phyloP scores from a whole-genome alignment of 2,113 vertebrate genomes.

The Pachypanchax playfairii region DNA sequence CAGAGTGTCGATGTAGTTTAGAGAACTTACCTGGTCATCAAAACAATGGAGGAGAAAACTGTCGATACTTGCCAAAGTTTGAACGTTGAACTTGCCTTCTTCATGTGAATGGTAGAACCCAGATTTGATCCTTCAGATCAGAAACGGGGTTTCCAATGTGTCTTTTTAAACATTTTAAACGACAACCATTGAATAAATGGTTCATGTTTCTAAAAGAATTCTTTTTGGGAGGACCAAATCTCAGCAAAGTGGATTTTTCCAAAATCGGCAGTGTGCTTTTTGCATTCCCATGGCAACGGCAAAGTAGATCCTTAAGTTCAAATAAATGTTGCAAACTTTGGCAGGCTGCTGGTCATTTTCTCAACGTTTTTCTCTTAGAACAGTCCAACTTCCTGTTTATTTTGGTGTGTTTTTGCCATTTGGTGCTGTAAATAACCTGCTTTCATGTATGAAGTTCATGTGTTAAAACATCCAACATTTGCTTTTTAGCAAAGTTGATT shows the following conservation, averaged over 20 bases:
- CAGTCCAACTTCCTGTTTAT: conserved; percentile 33
- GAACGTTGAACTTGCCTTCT: conserved; percentile 64
- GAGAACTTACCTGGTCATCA: conserved; percentile 41
- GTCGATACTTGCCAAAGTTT: conserved; percentile 81
- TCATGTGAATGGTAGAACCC: conserved; percentile 56
- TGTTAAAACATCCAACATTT: conserved; percentile 63
- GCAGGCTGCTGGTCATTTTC: conserved; percentile 72
- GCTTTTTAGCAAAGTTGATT: conserved; percentile 74
- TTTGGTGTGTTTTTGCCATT: conserved; percentile 59
- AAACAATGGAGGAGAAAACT: conserved; percentile 46
- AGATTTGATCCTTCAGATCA: neutral
- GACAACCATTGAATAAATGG: conserved; percentile 60
- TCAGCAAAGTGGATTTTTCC: conserved; percentile 32
- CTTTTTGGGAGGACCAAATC: conserved; percentile 76
- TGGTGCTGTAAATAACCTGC: conserved; percentile 74
- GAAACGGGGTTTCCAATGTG: conserved; percentile 5
- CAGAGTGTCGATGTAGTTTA: conserved; percentile 71
- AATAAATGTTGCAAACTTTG: conserved; percentile 83
- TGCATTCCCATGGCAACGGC: conserved; percentile 67
- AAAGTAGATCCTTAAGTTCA: conserved; percentile 52
- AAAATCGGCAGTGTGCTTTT: conserved; percentile 25
- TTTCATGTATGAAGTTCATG: conserved; percentile 33
- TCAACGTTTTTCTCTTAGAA: conserved; percentile 49
- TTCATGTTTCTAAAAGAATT: conserved; percentile 34
- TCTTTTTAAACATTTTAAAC: conserved; percentile 19